Percentiles rank a stretch among this genome's conserved stretches.
These are phyloP conservation scores for Aspidoscelis tigris DNA, from an alignment of 2,113 vertebrate genomes.

Conservation along the genomic window DNA sequence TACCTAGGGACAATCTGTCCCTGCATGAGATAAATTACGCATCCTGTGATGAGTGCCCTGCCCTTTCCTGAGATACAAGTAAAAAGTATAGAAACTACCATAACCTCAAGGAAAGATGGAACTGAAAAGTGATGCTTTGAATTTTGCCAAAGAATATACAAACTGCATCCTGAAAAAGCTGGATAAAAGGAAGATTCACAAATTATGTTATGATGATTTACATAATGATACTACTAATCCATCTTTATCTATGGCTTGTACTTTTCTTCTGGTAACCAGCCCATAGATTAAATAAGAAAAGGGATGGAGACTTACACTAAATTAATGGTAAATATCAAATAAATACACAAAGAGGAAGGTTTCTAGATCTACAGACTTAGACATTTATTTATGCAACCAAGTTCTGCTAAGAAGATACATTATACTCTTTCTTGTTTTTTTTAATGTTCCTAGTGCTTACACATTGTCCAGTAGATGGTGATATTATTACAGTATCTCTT, in stretches of 20 bases:
- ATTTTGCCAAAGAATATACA: neutral
- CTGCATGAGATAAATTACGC: no score
- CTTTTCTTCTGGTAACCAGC: neutral
- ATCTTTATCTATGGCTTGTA: neutral
- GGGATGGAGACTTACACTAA: no score
- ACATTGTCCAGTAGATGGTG: constrained; percentile 78
- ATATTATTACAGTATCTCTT: constrained; percentile 75
- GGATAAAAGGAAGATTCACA: neutral
- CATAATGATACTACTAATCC: neutral
- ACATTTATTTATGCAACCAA: neutral
- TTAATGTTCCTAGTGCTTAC: neutral
- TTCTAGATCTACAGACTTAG: neutral
- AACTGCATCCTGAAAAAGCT: neutral
- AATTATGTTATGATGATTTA: neutral
- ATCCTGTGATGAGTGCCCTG: no score
- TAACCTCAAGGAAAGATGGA: no score
- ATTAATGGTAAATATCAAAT: no score
- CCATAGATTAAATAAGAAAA: neutral
- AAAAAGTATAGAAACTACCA: no score
- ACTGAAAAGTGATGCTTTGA: neutral
- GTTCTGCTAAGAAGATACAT: neutral
- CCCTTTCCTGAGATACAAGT: no score
- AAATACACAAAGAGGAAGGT: neutral
- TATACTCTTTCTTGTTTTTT: rapidly evolving
- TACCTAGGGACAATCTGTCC: no score